Evolutionary conservation across 2,797 vertebrate species (phyloP).

Genomic region (Urosaurus nigricauda): DNA sequence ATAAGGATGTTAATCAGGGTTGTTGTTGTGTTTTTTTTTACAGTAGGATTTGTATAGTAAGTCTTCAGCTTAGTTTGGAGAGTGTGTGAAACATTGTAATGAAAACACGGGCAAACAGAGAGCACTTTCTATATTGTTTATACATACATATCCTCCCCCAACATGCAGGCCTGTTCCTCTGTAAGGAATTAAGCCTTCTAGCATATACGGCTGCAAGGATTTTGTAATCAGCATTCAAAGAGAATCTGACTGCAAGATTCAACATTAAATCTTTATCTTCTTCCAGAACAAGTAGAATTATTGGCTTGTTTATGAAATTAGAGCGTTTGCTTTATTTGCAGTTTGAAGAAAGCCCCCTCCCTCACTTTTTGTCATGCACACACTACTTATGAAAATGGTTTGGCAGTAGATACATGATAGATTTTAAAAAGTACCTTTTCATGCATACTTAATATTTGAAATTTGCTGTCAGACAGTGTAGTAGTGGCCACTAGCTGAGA

Average conservation of each 20-base stretch:
- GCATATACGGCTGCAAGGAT: background rate
- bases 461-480: background rate
- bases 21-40: slow-evolving; percentile 51
- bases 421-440: background rate
- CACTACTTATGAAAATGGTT: background rate
- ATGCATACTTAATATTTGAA: background rate
- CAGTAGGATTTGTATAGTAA: slow-evolving; percentile 56
- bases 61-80: slow-evolving; percentile 53
- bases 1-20: slow-evolving; percentile 62
- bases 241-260: background rate
- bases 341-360: no score
- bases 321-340: no score
- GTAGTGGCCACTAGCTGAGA: background rate
- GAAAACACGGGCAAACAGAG: slow-evolving; percentile 20
- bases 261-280: background rate
- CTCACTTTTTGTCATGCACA: background rate
- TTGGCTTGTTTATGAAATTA: background rate
- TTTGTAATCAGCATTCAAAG: background rate
- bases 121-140: background rate
- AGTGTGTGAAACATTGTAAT: slow-evolving; percentile 10
- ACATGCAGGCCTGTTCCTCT: background rate
- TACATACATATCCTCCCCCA: background rate
- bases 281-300: background rate
- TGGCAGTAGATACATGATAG: background rate
- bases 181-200: background rate